Conservation (phyloP, 2,797 vertebrate species). For the Leuciscus waleckii region DNA sequence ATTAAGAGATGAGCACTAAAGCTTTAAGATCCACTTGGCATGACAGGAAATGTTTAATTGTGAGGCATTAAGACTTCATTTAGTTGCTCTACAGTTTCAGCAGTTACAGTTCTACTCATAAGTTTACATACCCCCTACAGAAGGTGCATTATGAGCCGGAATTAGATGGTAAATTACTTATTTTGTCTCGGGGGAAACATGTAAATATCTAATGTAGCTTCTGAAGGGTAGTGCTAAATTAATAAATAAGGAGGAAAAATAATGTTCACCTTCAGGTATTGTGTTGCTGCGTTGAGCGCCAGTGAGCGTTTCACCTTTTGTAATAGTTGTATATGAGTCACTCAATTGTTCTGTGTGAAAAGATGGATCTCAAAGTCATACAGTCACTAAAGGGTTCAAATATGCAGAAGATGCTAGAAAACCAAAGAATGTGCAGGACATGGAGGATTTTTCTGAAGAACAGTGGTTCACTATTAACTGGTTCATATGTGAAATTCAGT, state of each 20-base stretch:
- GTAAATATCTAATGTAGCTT: background rate
- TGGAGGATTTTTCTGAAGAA: background rate
- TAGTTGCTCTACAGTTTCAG: background rate
- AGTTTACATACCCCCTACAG: background rate
- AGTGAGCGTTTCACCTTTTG: background rate
- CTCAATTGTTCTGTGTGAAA: background rate
- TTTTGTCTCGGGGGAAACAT: background rate
- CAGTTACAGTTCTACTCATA: background rate
- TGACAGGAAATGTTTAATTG: slow-evolving; percentile 28
- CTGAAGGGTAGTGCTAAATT: background rate
- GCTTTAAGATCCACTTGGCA: slow-evolving; percentile 26
- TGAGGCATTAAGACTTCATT: slow-evolving; percentile 8
- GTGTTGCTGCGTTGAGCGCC: background rate
- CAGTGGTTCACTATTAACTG: no score
- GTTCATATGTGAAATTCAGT: background rate
- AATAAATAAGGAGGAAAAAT: background rate
- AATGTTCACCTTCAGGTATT: no score
- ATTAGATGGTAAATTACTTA: background rate
- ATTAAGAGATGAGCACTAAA: slow-evolving; percentile 38
- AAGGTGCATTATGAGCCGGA: background rate
- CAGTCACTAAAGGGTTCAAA: background rate
- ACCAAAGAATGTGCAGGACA: background rate
- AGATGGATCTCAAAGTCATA: background rate
- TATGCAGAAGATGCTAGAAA: background rate
- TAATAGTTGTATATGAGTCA: no score